phyloP scores from a whole-genome alignment of 2,797 vertebrate species.

The Limosa lapponica region DNA sequence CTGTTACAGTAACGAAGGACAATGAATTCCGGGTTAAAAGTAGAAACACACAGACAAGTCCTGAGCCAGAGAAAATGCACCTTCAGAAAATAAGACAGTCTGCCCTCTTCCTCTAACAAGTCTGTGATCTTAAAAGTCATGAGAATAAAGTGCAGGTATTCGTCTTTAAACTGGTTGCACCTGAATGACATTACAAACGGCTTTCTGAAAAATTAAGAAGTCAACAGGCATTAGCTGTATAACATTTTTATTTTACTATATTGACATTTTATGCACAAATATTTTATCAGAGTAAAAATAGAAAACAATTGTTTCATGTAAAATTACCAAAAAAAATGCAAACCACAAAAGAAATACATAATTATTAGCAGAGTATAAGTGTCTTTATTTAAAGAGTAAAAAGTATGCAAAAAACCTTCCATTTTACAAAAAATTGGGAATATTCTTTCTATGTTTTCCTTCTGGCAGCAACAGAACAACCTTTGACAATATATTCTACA shows the following conservation, averaged over 20 bases:
- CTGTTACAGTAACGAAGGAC: background rate
- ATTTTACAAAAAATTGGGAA: slow-evolving; percentile 79
- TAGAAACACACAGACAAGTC: background rate
- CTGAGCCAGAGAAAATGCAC: background rate
- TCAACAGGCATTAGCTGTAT: slow-evolving; percentile 48
- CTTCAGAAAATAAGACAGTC: background rate
- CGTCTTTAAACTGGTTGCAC: background rate
- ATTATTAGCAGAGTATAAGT: slow-evolving; percentile 79
- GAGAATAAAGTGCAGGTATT: background rate
- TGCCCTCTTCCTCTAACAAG: background rate
- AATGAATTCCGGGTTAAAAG: background rate
- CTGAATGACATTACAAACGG: background rate
- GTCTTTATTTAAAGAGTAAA: slow-evolving; percentile 83
- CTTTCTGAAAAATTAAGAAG: slow-evolving; percentile 8
- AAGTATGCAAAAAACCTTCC: slow-evolving; percentile 80
- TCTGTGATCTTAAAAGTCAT: background rate
- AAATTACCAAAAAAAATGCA: slow-evolving; percentile 78
- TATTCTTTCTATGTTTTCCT: slow-evolving; percentile 64
- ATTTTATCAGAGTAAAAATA: slow-evolving; percentile 82
- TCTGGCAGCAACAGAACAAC: slow-evolving; percentile 70
- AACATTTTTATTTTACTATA: slow-evolving; percentile 82
- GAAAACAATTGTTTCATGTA: slow-evolving; percentile 82
- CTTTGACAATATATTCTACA: slow-evolving; percentile 71
- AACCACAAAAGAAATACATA: slow-evolving; percentile 77
- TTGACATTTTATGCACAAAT: slow-evolving; percentile 84